Evolutionary conservation across 1,140 invertebrate species (phyloP), one percentile per base, ranked within the genome.

Genomic region (Metaphire vulgaris): DNA sequence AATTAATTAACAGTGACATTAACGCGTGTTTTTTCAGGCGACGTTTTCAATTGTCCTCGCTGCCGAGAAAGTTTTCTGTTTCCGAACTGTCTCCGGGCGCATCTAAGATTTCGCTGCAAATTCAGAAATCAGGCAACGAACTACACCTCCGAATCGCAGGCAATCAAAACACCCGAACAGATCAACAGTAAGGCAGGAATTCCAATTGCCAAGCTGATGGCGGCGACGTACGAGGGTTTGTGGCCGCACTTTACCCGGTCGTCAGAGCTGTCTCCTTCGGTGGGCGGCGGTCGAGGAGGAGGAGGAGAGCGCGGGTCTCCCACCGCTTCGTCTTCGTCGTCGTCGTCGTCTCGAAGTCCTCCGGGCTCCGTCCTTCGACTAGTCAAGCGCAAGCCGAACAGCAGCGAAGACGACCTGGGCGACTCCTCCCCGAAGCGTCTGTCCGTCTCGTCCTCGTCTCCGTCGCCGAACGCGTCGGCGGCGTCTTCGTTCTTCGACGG

Each of bases 11-110:
- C n/a, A n/a, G n/a, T n/a, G n/a, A n/a, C n/a, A n/a, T n/a, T n/a
- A n/a, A n/a, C n/a, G n/a, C n/a, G n/a, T n/a, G n/a, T 72, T 74
- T 69, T 80, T 79, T 16, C 79, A 84, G 83, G 82, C 34, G 79
- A 78, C 33, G 78, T 78, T 30, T 84, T 77, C 73, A 78, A 79
- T 29, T 85, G 84, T 73, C 78, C 80, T 16, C 75, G 79, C 16
- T 85, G 84, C 75, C 81, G 81, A 33, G 81, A 84, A 74, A 80
- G 76, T n/a, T 85, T 84, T 74, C 80, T 81, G 16, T 82, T 82
- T 56, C 80, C 81, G 0, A 83, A 80, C 79, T 79, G 81, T 26
- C 72, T 85, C n/a, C 80, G 82, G 67, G 83, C 84, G 12, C 84
- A 85, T 77, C 76, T 82, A 65, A 80, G 82, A 64, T 85, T 85